Conservation (phyloP, 2,797 vertebrate genomes). For the Cercopithecus neglectus region DNA sequence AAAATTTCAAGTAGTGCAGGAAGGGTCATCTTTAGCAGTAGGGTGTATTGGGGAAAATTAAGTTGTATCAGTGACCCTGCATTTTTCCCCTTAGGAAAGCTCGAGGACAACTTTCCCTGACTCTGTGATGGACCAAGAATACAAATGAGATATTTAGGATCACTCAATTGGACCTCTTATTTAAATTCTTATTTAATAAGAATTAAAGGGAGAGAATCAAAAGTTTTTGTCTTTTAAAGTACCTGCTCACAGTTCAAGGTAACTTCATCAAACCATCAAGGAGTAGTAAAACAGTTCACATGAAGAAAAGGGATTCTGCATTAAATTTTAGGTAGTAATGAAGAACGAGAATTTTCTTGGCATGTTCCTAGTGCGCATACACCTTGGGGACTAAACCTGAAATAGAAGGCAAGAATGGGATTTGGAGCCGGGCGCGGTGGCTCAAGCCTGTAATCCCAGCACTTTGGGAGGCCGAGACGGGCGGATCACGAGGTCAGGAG, state of each 20-base stretch:
- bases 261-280: background rate
- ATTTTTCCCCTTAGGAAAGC: background rate
- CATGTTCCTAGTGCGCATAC: background rate
- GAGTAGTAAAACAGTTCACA: background rate
- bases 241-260: background rate
- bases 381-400: background rate
- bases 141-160: slow-evolving; percentile 27
- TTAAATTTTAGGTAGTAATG: background rate
- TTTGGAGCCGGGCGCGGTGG: background rate
- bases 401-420: background rate
- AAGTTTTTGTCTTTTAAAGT: background rate
- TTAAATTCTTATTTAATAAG: background rate
- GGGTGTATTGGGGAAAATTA: background rate
- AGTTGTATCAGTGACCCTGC: background rate
- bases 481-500: too few species aligned
- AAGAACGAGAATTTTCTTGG: background rate
- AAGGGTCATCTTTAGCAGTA: background rate
- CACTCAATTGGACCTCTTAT: background rate
- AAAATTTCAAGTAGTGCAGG: background rate
- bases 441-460: too few species aligned
- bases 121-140: background rate
- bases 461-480: too few species aligned
- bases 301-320: background rate
- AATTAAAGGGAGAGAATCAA: background rate
- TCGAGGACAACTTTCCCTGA: slow-evolving; percentile 6